A percentile compares a stretch with the other conserved stretches of the same genome.
Evolutionary conservation across 1,140 invertebrate genomes (phyloP).

Genomic region (Cherax destructor): DNA sequence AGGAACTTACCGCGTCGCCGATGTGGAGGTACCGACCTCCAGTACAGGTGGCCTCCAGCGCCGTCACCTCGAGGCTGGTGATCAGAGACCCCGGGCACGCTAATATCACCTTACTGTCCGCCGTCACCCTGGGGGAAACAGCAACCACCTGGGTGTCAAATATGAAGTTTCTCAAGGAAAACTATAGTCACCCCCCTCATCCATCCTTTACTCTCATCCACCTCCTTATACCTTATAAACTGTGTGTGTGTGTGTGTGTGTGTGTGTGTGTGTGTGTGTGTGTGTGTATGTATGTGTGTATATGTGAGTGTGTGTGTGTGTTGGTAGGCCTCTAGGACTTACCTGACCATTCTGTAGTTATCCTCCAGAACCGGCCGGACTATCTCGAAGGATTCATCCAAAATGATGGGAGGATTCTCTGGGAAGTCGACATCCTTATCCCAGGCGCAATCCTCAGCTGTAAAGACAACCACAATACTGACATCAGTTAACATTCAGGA

Average conservation of each 20-base stretch:
- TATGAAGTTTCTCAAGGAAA: no score
- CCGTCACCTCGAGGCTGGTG: background rate
- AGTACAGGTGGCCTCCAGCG: background rate
- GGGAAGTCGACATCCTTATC: conserved; percentile 44
- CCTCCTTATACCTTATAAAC: no score
- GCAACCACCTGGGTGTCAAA: no score
- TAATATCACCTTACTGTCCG: background rate
- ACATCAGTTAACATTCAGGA: no score
- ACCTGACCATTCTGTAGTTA: conserved; percentile 41
- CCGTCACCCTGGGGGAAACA: conserved; percentile 1
- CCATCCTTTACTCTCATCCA: no score
- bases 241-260: no score
- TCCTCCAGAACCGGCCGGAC: conserved; percentile 35
- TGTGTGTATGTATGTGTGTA: no score
- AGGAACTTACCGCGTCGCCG: conserved; percentile 2
- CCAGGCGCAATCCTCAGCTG: conserved; percentile 39
- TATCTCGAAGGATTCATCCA: conserved; percentile 10
- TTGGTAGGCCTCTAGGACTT: background rate
- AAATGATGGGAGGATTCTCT: conserved; percentile 21
- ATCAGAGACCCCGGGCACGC: conserved; percentile 24
- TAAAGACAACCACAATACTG: no score
- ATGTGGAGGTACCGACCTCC: background rate
- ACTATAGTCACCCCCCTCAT: no score
- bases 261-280: no score
- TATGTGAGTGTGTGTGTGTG: no score